Evolutionary conservation across 2,888 invertebrate species (phyloP), one percentile per base, ranked within the genome.

Genomic region (Nysson spinosus): DNA sequence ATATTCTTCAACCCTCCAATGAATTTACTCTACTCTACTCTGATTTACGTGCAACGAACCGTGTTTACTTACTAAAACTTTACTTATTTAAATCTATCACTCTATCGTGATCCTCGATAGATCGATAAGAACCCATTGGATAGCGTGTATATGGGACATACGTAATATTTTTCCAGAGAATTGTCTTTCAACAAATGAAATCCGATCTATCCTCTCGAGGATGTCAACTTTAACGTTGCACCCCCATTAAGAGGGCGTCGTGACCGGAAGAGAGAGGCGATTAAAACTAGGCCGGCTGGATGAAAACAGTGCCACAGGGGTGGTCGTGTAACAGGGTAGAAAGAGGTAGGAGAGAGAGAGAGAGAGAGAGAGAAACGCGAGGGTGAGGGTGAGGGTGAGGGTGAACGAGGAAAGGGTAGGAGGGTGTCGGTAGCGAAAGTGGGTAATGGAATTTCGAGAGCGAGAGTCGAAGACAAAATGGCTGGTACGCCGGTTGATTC

Each of bases 371-470:
- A 39, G 39, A 46, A 64, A 57, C 43, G 35, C 34, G 64, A 42
- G 70, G 57, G 75, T 73, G 69, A 79, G 58, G 75, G 26, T 32
- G 54, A 37, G 58, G 65, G 65, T 68, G 75, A 19, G 56, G 19
- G 56, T 26, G 63, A 52, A 56, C 35, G 39, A 46, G 66, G 55
- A 47, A 32, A 30, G 64, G 42, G 70, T 54, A 75, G 75, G 69
- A 79, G 58, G 75, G 26, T 32, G 54, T 35, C 56, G 65, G 65
- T 68, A 72, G 75, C 67, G 77, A 77, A 77, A 77, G 77, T 77
- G 65, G 79, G 75, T 82, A 83, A 83, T 83, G 80, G 83, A 82
- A 82, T 83, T 82, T 82, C 79, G 82, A 83, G 82, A 83, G 83
- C 75, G 82, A 83, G 82, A 82, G 83, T 83, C 73, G 77, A 74